Percentiles rank a stretch among this genome's conserved stretches.
These are phyloP conservation scores for Redunca redunca DNA, from an alignment of 2,113 vertebrate genomes.

Conservation along the genomic window DNA sequence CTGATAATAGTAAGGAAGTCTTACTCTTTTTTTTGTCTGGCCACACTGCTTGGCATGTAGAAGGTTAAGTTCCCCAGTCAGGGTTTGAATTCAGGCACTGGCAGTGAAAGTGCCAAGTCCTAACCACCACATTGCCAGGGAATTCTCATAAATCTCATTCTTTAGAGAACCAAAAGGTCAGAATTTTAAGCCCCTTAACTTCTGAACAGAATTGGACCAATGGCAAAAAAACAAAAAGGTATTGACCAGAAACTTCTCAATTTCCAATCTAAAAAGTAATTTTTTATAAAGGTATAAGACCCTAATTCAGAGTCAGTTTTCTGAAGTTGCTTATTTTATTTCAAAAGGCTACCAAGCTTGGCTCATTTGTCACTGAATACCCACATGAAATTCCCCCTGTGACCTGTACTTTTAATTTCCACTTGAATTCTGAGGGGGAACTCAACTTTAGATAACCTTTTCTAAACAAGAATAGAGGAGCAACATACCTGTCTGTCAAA, in stretches of 20 bases:
- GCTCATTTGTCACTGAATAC: background rate
- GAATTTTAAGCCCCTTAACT: background rate
- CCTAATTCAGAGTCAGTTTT: background rate
- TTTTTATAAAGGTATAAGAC: background rate
- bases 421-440: background rate
- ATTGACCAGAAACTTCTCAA: background rate
- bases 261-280: background rate
- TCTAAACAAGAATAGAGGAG: background rate
- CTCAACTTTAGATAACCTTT: background rate
- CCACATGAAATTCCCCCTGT: background rate
- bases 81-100: background rate
- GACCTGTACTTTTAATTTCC: background rate
- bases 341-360: background rate
- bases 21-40: background rate
- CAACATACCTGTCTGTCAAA: background rate
- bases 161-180: slow-evolving; percentile 9
- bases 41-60: background rate
- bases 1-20: background rate
- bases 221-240: background rate
- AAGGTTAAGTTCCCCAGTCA: background rate
- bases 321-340: background rate
- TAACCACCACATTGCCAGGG: background rate
- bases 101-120: background rate
- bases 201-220: background rate
- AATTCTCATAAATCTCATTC: background rate